These are phyloP conservation scores for Brachionus rotundiformis DNA, from an alignment of 1,140 invertebrate genomes.

Conservation along the genomic window DNA sequence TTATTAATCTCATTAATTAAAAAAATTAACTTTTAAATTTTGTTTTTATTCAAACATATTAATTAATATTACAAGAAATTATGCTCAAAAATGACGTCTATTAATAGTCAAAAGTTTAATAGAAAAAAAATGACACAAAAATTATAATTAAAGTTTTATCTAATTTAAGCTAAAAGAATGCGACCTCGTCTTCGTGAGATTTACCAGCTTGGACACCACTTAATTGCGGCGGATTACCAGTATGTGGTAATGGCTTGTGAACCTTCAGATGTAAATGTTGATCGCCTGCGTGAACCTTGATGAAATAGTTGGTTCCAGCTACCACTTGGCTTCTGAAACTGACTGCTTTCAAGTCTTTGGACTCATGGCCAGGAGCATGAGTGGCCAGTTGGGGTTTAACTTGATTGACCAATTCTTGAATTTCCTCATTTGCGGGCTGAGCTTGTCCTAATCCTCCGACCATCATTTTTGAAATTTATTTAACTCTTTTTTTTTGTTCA, in stretches of 20 bases:
- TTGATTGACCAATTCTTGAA: conserved; percentile 30
- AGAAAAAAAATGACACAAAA: background rate
- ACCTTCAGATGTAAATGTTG: conserved; percentile 49
- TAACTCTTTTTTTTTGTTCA: conserved; percentile 16
- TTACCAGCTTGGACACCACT: conserved; percentile 35
- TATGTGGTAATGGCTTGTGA: conserved; percentile 30
- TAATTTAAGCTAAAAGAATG: conserved; percentile 16
- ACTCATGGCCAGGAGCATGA: conserved; percentile 18
- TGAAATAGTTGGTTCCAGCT: conserved; percentile 35
- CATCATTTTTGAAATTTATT: conserved; percentile 28
- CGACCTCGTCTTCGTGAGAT: conserved; percentile 36
- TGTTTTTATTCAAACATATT: background rate
- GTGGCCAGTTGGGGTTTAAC: conserved; percentile 15
- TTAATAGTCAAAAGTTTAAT: background rate
- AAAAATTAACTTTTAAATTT: too few relatives aligned
- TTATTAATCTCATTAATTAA: too few relatives aligned
- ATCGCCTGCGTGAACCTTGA: conserved; percentile 42
- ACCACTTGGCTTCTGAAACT: conserved; percentile 48
- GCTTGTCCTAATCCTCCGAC: conserved; percentile 48
- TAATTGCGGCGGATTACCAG: background rate
- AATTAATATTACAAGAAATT: background rate
- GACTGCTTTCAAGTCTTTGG: conserved; percentile 6
- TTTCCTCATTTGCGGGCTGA: conserved; percentile 40
- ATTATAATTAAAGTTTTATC: background rate
- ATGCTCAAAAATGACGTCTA: background rate